Percentiles rank a stretch among this genome's conserved stretches.
These are phyloP conservation scores for Odobenus rosmarus DNA, from an alignment of 2,113 vertebrate species.

Conservation along the genomic window DNA sequence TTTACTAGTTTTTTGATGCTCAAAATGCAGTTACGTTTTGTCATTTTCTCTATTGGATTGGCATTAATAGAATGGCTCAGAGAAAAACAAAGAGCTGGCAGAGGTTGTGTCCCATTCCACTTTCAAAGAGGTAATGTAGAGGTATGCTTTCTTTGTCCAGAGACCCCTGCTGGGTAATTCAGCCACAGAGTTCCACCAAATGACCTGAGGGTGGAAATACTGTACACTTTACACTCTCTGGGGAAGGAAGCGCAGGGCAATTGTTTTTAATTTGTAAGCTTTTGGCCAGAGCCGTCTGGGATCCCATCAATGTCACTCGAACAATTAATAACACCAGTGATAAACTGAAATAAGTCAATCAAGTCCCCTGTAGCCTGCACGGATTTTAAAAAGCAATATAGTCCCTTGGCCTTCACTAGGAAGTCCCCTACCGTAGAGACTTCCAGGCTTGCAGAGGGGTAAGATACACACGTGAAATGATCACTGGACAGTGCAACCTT, in stretches of 20 bases:
- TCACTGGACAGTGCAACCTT: accelerated
- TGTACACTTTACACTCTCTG: not conserved
- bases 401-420: not conserved
- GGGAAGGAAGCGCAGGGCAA: not conserved
- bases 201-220: slow-evolving; percentile 43
- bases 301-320: not conserved
- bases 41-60: slow-evolving; percentile 97
- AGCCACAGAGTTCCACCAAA: slow-evolving; percentile 71
- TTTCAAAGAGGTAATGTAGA: slow-evolving; percentile 90
- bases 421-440: not conserved
- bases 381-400: not conserved
- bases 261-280: slow-evolving; percentile 40
- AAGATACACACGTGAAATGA: not conserved
- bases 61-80: slow-evolving; percentile 94
- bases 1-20: slow-evolving; percentile 84
- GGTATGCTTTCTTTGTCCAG: slow-evolving; percentile 85
- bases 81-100: slow-evolving; percentile 88
- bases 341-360: slow-evolving; percentile 13
- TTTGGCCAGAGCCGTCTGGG: not conserved
- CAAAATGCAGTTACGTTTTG: slow-evolving; percentile 95
- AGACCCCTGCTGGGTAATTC: slow-evolving; percentile 50
- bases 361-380: not conserved
- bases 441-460: not conserved
- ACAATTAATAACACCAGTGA: not conserved
- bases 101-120: slow-evolving; percentile 89